These are phyloP conservation scores for Eulithis prunata DNA, from an alignment of 2,888 invertebrate species.

Conservation along the genomic window DNA sequence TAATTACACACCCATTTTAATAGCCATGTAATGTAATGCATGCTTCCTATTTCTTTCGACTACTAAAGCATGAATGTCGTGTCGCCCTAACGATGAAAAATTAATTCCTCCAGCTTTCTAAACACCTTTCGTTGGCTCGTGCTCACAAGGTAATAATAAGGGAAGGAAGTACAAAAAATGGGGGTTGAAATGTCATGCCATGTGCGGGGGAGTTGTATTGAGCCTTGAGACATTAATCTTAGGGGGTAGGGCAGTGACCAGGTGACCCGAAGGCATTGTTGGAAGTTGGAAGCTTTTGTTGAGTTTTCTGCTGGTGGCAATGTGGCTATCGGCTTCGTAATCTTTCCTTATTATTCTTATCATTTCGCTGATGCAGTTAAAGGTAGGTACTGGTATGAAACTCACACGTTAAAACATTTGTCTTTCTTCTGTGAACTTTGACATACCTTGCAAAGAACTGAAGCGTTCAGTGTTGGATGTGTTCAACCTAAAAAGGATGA, in stretches of 20 bases:
- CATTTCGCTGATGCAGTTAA: too few relatives aligned
- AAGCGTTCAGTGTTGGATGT: too few relatives aligned
- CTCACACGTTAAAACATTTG: too few relatives aligned
- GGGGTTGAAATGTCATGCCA: slow-evolving; percentile 74
- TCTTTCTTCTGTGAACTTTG: too few relatives aligned
- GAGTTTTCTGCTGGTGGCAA: background rate
- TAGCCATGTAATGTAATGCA: background rate
- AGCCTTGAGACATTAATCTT: slow-evolving; percentile 77
- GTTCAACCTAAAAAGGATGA: too few relatives aligned
- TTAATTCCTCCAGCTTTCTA: slow-evolving; percentile 74
- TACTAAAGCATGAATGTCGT: slow-evolving; percentile 25
- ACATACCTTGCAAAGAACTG: too few relatives aligned
- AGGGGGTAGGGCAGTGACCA: slow-evolving; percentile 63
- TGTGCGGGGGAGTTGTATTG: slow-evolving; percentile 66
- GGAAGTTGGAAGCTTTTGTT: slow-evolving; percentile 24
- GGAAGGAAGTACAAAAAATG: slow-evolving; percentile 68
- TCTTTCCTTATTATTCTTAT: too few relatives aligned
- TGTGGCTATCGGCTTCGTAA: background rate
- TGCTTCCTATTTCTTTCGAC: background rate
- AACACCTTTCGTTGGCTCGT: slow-evolving; percentile 78
- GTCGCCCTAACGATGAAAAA: slow-evolving; percentile 37
- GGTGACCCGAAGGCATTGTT: slow-evolving; percentile 62
- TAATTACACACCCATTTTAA: too few relatives aligned
- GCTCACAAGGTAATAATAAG: slow-evolving; percentile 70
- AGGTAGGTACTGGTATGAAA: too few relatives aligned